Conservation (phyloP, 2,888 invertebrate genomes). For the Maniola hyperantus region DNA sequence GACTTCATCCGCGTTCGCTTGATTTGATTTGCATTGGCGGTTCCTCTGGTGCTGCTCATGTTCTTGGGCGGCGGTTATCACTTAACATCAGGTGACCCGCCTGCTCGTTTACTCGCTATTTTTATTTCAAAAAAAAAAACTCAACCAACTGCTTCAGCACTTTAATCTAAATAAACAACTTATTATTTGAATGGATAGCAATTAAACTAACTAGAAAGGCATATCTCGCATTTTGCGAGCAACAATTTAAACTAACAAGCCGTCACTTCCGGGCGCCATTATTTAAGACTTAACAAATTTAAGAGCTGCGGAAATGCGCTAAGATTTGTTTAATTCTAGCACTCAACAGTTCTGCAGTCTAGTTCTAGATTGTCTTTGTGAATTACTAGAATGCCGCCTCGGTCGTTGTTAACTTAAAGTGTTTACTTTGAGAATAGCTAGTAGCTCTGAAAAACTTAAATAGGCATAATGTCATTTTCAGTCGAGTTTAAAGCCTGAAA, state of each 20-base stretch:
- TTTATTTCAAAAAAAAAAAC: too few relatives aligned
- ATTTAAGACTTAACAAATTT: slow-evolving; percentile 31
- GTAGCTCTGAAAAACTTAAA: background rate
- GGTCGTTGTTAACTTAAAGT: slow-evolving; percentile 2
- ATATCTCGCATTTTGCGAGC: slow-evolving; percentile 17
- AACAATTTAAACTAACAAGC: slow-evolving; percentile 34
- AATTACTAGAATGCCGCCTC: background rate
- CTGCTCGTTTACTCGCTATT: too few relatives aligned
- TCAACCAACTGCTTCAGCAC: too few relatives aligned
- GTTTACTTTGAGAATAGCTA: slow-evolving; percentile 12
- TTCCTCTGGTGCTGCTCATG: too few relatives aligned
- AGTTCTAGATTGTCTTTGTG: slow-evolving; percentile 14
- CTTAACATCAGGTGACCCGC: too few relatives aligned
- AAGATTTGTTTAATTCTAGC: slow-evolving; percentile 31
- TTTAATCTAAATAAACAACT: too few relatives aligned
- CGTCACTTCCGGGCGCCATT: slow-evolving; percentile 33
- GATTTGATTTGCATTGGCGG: too few relatives aligned
- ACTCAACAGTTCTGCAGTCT: background rate
- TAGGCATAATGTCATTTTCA: background rate
- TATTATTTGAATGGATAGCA: background rate
- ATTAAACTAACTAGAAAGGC: background rate
- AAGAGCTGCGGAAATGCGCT: slow-evolving; percentile 27
- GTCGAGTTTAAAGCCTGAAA: too few relatives aligned
- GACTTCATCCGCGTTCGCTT: too few relatives aligned
- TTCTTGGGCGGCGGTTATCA: too few relatives aligned